Evolutionary conservation across 2,888 invertebrate species (phyloP).

Genomic region (Phorcus lineatus): DNA sequence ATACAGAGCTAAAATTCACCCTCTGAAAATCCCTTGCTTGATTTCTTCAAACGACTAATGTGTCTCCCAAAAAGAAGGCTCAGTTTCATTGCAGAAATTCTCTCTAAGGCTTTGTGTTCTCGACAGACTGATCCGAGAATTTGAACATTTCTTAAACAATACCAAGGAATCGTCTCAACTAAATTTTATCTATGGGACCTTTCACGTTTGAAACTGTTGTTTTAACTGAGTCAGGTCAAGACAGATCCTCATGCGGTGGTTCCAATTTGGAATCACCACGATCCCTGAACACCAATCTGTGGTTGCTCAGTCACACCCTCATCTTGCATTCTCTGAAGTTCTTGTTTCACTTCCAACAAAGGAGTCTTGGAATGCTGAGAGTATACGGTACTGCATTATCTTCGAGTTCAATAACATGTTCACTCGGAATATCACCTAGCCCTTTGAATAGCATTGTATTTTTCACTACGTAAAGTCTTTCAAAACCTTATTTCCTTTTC

Average conservation of each 20-base stretch:
- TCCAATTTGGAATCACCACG: slow-evolving; percentile 40
- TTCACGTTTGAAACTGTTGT: slow-evolving; percentile 26
- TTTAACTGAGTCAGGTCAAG: slow-evolving; percentile 33
- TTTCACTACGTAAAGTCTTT: too few relatives aligned
- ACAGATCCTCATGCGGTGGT: slow-evolving; percentile 33
- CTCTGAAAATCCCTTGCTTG: too few relatives aligned
- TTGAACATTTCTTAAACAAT: too few relatives aligned
- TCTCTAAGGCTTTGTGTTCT: too few relatives aligned
- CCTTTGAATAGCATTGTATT: neutral
- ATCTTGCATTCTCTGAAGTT: neutral
- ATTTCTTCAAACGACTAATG: too few relatives aligned
- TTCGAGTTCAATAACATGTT: neutral
- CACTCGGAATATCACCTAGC: neutral
- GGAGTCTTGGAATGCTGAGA: neutral
- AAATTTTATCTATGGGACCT: too few relatives aligned
- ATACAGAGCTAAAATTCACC: too few relatives aligned
- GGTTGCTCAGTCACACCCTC: slow-evolving; percentile 19
- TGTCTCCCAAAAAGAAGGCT: too few relatives aligned
- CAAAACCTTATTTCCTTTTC: too few relatives aligned
- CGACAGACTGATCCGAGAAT: too few relatives aligned
- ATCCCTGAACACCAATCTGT: slow-evolving; percentile 42
- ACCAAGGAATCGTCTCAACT: too few relatives aligned
- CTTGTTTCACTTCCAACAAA: neutral
- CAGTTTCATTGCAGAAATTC: too few relatives aligned
- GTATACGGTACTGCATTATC: neutral